Evolutionary conservation across 2,888 invertebrate genomes (phyloP), one percentile per base, ranked within the genome.

Genomic region (Incurvaria masculella): DNA sequence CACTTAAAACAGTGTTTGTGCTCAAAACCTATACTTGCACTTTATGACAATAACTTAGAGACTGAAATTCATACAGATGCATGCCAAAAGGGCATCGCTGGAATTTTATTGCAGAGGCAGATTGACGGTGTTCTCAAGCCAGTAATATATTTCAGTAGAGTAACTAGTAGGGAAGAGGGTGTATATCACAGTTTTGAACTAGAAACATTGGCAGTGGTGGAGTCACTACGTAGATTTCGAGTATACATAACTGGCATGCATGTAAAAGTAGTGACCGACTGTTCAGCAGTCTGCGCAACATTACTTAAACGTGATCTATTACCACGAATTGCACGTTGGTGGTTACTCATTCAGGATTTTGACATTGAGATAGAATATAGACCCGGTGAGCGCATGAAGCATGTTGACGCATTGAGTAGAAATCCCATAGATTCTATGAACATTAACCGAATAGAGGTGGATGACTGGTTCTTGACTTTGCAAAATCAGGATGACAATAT

Each of bases 111-210:
- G 42, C 59, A 60, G 47, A 50, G 51, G 21, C 20, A 8, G 54
- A 57, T 14, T 21, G 57, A 58, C 41, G 49, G 50, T 8, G 48
- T 51, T 19, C 42, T 57, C 0, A 55, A 60, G 6, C 64, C 64
- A 1, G 58, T 66, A 3, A 42, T 50, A 8, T 61, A 56, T 42
- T 65, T 55, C 49, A 66, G 63, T 49, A 45, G 57, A 14, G 57
- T 58, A 4, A 60, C 60, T 0, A 53, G 52, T 38, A 45, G 27
- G 2, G 57, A 57, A n/a, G 61, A 59, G 46, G 48, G 50, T 4
- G 43, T 53, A 2, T 64, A 59, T 46, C 59, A 58, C 59, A 67
- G 52, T 56, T 67, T 65, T 48, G 64, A 67, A 42, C 52, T 66
- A 1, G 54, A 66, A 48, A 62, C 63, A 0, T 49, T 65, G 1